Evolutionary conservation across 2,888 invertebrate species (phyloP), one percentile per base, ranked within the genome.

Genomic region (Caenorhabditis imperialis): DNA sequence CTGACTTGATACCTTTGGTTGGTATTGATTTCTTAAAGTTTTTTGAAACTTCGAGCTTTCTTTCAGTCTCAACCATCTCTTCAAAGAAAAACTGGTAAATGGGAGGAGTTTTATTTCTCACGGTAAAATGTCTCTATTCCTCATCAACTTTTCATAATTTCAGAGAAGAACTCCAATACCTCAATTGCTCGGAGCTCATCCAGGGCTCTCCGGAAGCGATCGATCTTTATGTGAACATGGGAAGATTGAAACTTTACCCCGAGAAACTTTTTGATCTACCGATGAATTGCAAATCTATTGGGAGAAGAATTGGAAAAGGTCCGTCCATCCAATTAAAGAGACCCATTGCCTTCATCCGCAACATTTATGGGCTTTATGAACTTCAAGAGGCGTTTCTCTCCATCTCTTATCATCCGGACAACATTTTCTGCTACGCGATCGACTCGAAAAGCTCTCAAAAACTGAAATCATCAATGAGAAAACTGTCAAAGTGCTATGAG

Each of bases 381-480:
- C 54, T 74, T n/a, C 74, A 74, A 42, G 74, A 74, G 44, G 67
- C 67, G 1, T 30, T 74, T 18, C 20, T 74, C 4, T 74, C 74
- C 1, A 35, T 69, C 5, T 53, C 55, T 1, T 74, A 67, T 22
- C 67, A 74, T 48, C 74, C 74, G 4, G 61, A 67, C 35, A 67
- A 74, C 27, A 55, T 45, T 12, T 74, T 58, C 38, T 74, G 74
- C 40, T 74, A 57, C 37, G 47, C 54, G 5, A 35, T 69, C 38
- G 74, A 74, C 25, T 42, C 38, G 12, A 69, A 67, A 30, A 62
- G 61, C 16, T 38, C 54, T 6, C 51, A 62, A 8, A 48, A 40
- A 33, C 12, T 74, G 23, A 61, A 57, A 18, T 35, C 18, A 8
- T 33, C 51, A 1, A 61, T 74, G 42, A 25, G 61, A 40, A 38